These are phyloP conservation scores for Metacarcinus magister DNA, from an alignment of 2,888 invertebrate species.

Conservation along the genomic window DNA sequence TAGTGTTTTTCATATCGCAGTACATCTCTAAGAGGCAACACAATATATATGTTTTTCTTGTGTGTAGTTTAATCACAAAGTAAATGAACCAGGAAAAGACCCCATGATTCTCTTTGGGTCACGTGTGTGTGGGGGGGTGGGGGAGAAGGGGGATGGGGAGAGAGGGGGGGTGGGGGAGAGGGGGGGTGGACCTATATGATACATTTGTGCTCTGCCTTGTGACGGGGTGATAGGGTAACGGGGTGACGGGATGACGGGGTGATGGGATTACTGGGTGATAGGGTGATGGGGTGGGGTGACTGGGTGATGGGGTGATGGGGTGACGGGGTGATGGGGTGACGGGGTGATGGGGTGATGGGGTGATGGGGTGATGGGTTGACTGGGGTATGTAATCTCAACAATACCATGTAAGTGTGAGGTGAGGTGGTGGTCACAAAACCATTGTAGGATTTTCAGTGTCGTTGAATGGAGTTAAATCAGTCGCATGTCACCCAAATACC, in stretches of 20 bases:
- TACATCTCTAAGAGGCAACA: no score
- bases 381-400: no score
- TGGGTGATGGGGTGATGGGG: background rate
- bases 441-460: background rate
- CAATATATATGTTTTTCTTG: no score
- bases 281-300: no score
- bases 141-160: background rate
- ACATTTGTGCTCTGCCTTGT: background rate
- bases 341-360: background rate
- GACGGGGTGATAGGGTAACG: background rate
- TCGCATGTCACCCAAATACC: background rate
- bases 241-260: no score
- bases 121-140: background rate
- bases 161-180: constrained; percentile 16
- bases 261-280: background rate
- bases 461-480: background rate
- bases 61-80: background rate
- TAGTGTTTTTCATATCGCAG: no score
- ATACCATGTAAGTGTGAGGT: background rate
- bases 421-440: no score
- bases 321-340: background rate
- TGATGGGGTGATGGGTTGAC: no score
- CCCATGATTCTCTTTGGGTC: background rate
- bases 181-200: background rate
- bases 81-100: background rate